phyloP scores from a whole-genome alignment of 2,113 vertebrate genomes.

The Elaphurus davidianus region DNA sequence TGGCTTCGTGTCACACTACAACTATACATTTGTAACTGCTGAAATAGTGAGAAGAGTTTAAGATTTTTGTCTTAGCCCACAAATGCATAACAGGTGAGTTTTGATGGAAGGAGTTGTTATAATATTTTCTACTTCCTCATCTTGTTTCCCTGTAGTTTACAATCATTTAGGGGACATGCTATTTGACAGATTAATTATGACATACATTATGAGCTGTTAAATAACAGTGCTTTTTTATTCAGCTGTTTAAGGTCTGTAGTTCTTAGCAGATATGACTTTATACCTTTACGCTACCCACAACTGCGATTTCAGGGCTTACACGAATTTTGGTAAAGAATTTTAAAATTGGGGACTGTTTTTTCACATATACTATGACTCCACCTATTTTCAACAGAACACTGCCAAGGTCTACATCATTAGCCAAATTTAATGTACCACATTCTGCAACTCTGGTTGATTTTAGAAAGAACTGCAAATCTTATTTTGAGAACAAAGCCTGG shows the following conservation, averaged over 20 bases:
- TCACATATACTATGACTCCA: not conserved
- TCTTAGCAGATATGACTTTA: not conserved
- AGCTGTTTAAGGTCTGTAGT: not conserved
- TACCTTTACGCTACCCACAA: not conserved
- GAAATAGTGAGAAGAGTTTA: not conserved
- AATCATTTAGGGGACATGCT: not conserved
- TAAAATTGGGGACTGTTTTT: not conserved
- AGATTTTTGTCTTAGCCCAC: not conserved
- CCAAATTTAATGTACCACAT: not conserved
- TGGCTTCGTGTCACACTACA: not conserved
- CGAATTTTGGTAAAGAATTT: not conserved
- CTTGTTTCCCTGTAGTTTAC: not conserved
- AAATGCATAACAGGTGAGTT: not conserved
- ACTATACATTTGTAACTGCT: not conserved
- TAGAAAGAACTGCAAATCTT: not conserved
- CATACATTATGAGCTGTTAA: not conserved
- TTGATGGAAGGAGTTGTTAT: not conserved
- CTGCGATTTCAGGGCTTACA: not conserved
- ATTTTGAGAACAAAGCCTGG: not conserved
- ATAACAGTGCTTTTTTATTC: not conserved
- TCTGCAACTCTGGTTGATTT: not conserved
- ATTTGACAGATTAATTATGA: not conserved
- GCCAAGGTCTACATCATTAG: not conserved
- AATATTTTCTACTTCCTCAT: not conserved
- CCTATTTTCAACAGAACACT: not conserved